Percentiles rank a stretch among this genome's conserved stretches.
These are phyloP conservation scores for Drosophila trapezifrons DNA, from an alignment of 1,140 invertebrate genomes.

Conservation along the genomic window DNA sequence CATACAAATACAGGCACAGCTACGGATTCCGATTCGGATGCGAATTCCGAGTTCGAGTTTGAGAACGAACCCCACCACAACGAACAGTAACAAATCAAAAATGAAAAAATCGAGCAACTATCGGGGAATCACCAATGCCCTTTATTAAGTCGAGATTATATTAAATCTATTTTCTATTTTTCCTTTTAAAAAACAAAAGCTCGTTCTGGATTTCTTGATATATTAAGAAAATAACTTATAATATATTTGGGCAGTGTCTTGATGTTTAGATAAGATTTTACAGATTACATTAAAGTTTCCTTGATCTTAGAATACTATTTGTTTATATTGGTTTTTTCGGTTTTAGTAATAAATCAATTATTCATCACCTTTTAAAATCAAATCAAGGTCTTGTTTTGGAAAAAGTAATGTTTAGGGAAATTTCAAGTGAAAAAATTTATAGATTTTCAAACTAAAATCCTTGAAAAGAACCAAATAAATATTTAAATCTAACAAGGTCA, in stretches of 20 bases:
- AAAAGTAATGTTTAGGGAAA: not conserved
- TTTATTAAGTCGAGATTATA: not conserved
- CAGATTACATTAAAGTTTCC: not conserved
- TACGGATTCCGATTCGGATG: slow-evolving; percentile 22
- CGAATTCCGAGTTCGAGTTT: slow-evolving; percentile 36
- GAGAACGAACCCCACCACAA: slow-evolving; percentile 17
- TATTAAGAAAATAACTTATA: no score
- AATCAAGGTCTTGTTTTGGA: not conserved
- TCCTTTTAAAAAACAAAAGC: no score
- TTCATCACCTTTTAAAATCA: not conserved
- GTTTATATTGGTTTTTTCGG: not conserved
- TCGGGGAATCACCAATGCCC: not conserved
- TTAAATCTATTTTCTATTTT: not conserved
- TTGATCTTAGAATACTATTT: not conserved
- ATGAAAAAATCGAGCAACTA: not conserved
- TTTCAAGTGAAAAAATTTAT: not conserved
- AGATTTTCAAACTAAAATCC: not conserved
- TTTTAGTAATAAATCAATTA: not conserved
- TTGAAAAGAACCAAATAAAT: not conserved
- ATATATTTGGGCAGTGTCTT: no score
- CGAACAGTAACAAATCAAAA: slow-evolving; percentile 19
- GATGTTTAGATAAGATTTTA: not conserved
- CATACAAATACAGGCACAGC: not conserved
- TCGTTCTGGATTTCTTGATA: no score
- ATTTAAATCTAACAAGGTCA: not conserved